These are phyloP conservation scores for Myrmophylax atrothorax DNA, from an alignment of 2,113 vertebrate species.

Conservation along the genomic window DNA sequence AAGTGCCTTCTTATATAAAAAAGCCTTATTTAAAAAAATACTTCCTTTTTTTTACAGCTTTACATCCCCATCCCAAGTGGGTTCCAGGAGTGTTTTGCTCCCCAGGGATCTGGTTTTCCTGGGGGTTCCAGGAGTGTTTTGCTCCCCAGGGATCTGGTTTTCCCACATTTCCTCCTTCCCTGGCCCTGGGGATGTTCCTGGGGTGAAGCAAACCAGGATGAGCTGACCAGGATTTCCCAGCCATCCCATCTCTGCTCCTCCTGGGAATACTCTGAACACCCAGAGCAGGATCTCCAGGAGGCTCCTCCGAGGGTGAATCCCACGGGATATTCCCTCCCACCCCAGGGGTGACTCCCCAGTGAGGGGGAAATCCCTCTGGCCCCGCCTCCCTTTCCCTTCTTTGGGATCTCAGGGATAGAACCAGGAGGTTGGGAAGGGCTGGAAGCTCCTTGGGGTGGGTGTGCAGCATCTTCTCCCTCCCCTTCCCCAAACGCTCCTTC, in stretches of 20 bases:
- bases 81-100: not conserved
- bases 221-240: not conserved
- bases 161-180: not conserved
- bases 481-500: not conserved
- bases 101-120: not conserved
- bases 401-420: not conserved
- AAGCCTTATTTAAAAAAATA: too few species aligned
- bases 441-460: not conserved
- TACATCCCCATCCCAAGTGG: fast-evolving
- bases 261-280: not conserved
- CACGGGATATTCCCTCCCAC: not conserved
- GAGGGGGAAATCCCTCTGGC: not conserved
- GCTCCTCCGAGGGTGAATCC: not conserved
- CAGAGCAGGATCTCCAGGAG: not conserved
- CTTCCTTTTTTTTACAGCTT: not conserved
- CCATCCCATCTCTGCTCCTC: not conserved
- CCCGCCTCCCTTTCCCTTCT: not conserved
- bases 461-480: not conserved
- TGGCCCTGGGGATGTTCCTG: not conserved
- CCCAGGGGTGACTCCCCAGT: not conserved
- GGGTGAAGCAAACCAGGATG: not conserved
- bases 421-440: not conserved
- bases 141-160: not conserved
- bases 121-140: not conserved
- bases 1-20: too few species aligned